A percentile compares a stretch with the other conserved stretches of the same genome.
Conservation (phyloP, 2,888 invertebrate genomes). For the Eupithecia vulgata region DNA sequence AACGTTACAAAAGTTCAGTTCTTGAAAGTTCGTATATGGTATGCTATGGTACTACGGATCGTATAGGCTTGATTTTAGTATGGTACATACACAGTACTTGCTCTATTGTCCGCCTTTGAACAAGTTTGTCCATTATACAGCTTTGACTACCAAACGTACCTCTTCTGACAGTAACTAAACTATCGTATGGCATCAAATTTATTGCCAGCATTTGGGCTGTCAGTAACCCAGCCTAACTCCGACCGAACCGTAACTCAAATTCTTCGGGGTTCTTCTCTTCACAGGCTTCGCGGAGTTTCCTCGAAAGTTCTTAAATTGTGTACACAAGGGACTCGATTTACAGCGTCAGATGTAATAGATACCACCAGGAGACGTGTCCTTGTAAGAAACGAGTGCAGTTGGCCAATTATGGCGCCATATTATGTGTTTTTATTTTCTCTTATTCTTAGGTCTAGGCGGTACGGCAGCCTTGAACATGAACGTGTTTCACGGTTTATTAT, state of each 20-base stretch:
- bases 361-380: slow-evolving; percentile 2
- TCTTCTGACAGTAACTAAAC: not conserved
- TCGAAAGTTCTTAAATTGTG: not conserved
- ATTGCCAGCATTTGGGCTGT: not conserved
- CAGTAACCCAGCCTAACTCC: not conserved
- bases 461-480: slow-evolving; percentile 23
- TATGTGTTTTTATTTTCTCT: no score
- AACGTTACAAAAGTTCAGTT: not conserved
- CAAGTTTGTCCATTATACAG: not conserved
- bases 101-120: not conserved
- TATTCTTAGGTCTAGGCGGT: no score
- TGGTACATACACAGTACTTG: no score
- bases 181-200: not conserved
- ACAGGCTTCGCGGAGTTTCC: not conserved
- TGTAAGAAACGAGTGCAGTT: slow-evolving; percentile 10
- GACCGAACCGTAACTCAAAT: not conserved
- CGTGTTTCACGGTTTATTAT: slow-evolving; percentile 16
- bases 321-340: not conserved
- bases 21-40: not conserved
- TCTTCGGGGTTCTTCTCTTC: no score
- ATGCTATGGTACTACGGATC: not conserved
- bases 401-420: slow-evolving; percentile 7
- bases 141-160: not conserved
- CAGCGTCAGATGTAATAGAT: not conserved
- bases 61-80: no score